Conservation (phyloP, 2,888 invertebrate species). For the Unio delphinus region DNA sequence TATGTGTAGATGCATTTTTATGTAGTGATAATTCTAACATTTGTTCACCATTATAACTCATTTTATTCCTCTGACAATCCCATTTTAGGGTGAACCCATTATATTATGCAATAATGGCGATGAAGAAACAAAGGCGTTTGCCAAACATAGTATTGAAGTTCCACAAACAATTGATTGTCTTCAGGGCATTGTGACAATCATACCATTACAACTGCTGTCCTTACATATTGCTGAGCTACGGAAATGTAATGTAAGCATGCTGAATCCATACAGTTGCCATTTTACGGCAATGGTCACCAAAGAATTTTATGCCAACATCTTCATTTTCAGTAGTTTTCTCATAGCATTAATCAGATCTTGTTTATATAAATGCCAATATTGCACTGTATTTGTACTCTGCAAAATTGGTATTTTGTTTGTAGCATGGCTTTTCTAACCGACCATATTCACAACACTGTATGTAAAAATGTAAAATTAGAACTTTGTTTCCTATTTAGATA, state of each 20-base stretch:
- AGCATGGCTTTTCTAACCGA: too few relatives aligned
- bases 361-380: neutral
- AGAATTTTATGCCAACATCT: too few relatives aligned
- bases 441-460: too few relatives aligned
- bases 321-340: too few relatives aligned
- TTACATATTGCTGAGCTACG: constrained; percentile 97
- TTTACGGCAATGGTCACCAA: neutral
- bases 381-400: neutral
- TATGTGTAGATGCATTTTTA: too few relatives aligned
- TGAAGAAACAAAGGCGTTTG: constrained; percentile 84
- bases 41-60: neutral
- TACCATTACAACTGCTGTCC: constrained; percentile 97
- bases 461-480: too few relatives aligned
- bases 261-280: neutral
- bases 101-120: constrained; percentile 95
- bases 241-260: constrained; percentile 85
- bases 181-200: constrained; percentile 93
- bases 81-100: constrained; percentile 88
- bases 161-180: constrained; percentile 99
- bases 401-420: too few relatives aligned
- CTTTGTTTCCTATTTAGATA: too few relatives aligned
- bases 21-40: too few relatives aligned
- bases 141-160: constrained; percentile 86
- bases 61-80: neutral
- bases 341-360: too few relatives aligned